A percentile compares a stretch with the other conserved stretches of the same genome.
Conservation (phyloP, 2,888 invertebrate species). For the Iphiclides podalirius region DNA sequence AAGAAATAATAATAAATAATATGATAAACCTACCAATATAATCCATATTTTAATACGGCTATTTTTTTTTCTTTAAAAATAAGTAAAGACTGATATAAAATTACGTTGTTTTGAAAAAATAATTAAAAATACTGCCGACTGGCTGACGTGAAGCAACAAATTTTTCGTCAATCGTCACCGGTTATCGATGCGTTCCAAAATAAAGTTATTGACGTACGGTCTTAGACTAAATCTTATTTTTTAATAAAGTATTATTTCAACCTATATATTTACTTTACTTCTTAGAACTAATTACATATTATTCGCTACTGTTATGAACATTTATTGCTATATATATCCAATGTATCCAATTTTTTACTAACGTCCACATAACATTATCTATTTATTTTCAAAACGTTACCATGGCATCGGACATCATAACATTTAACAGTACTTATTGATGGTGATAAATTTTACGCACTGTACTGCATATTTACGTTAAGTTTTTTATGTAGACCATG, state of each 20-base stretch:
- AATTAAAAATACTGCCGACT: conserved; percentile 65
- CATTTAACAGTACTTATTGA: neutral
- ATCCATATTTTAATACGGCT: conserved; percentile 56
- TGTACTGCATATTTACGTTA: no score
- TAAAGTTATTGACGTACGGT: neutral
- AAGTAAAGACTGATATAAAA: conserved; percentile 39
- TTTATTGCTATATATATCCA: no score
- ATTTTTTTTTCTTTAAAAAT: conserved; percentile 36
- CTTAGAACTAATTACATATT: no score
- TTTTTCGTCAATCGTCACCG: conserved; percentile 40
- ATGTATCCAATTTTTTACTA: no score
- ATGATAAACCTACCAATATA: conserved; percentile 57
- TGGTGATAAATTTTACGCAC: neutral
- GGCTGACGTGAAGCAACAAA: conserved; percentile 75
- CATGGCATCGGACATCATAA: conserved; percentile 38
- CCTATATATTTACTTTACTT: no score
- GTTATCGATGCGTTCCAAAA: conserved; percentile 2
- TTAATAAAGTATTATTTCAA: no score
- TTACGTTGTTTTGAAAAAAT: conserved; percentile 68
- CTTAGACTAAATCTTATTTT: no score
- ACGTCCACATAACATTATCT: no score
- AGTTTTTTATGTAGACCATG: conserved; percentile 8
- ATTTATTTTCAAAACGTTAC: no score
- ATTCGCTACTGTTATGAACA: no score
- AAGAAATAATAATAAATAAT: conserved; percentile 22